Evolutionary conservation across 2,888 invertebrate species (phyloP), one percentile per base, ranked within the genome.

Genomic region (Troides helena): DNA sequence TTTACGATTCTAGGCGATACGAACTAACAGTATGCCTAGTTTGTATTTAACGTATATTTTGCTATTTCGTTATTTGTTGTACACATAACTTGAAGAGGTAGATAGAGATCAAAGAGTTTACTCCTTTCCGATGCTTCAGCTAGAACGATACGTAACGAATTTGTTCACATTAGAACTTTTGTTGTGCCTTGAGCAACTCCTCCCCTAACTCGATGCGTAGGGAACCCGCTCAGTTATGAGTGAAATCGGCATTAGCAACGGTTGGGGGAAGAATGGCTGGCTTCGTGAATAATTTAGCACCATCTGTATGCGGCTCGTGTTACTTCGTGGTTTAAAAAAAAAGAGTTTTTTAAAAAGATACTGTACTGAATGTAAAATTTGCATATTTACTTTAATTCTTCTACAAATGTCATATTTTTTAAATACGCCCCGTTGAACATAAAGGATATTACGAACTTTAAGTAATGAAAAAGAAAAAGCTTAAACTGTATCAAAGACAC

Each of bases 191-290:
- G 53, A 70, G 65, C 69, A 69, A 70, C 58, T 69, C 66, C 18
- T 59, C 66, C 66, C 66, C 58, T 58, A 39, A 59, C 50, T 50
- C 59, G 39, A 50, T 14, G 50, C 57, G 61, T n/a, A 62, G 58
- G 69, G 69, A 59, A 43, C 63, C 70, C 65, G 65, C 62, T 65
- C 69, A 70, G 66, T 70, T 67, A 59, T 59, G 70, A 70, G 70
- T 67, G 63, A 70, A 70, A 70, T 70, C 70, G 70, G 66, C 70
- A 70, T 70, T 70, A 70, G 70, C 62, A 7, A 59, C 65, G 65
- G 62, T 59, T 69, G 69, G 70, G 70, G 70, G 66, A 65, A 64
- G 58, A 36, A 56, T 23, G 56, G 21, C 64, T 64, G 67, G 43
- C 18, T 63, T 67, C 63, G 62, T 70, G 66, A 70, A 70, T 69